These are phyloP conservation scores for Pyralis farinalis DNA, from an alignment of 2,888 invertebrate species.

Conservation along the genomic window DNA sequence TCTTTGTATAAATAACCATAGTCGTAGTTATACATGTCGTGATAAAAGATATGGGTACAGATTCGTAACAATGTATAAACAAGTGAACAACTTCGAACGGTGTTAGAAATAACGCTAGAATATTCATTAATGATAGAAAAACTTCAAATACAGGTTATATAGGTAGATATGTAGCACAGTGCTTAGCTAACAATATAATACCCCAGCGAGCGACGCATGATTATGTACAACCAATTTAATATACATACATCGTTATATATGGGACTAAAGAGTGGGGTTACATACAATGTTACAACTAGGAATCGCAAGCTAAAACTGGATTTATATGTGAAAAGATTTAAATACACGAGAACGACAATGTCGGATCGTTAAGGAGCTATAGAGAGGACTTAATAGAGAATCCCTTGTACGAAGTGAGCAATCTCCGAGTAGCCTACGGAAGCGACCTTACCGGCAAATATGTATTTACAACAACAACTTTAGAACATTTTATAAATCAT, in stretches of 20 bases:
- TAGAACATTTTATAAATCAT: slow-evolving; percentile 43
- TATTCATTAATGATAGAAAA: slow-evolving; percentile 73
- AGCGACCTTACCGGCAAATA: slow-evolving; percentile 66
- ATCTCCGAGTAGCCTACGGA: slow-evolving; percentile 70
- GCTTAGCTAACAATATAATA: slow-evolving; percentile 60
- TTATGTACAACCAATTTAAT: slow-evolving; percentile 61
- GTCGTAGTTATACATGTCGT: slow-evolving; percentile 61
- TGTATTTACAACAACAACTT: slow-evolving; percentile 61
- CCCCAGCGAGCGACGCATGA: slow-evolving; percentile 48
- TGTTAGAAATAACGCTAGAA: slow-evolving; percentile 73
- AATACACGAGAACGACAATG: slow-evolving; percentile 55
- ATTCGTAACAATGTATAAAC: slow-evolving; percentile 77
- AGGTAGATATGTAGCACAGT: slow-evolving; percentile 75
- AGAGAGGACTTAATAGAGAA: slow-evolving; percentile 74
- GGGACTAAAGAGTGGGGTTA: slow-evolving; percentile 23
- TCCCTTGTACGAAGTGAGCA: slow-evolving; percentile 79
- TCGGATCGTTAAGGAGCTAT: slow-evolving; percentile 69
- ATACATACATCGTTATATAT: slow-evolving; percentile 44
- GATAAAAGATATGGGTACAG: slow-evolving; percentile 76
- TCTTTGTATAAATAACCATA: slow-evolving; percentile 75
- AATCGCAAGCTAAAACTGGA: slow-evolving; percentile 72
- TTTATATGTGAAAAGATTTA: slow-evolving; percentile 61
- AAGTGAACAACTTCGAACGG: slow-evolving; percentile 77
- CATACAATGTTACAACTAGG: slow-evolving; percentile 59
- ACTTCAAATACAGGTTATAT: slow-evolving; percentile 64